These are phyloP conservation scores for Rhorus exstirpatorius DNA, from an alignment of 2,888 invertebrate species.

Conservation along the genomic window DNA sequence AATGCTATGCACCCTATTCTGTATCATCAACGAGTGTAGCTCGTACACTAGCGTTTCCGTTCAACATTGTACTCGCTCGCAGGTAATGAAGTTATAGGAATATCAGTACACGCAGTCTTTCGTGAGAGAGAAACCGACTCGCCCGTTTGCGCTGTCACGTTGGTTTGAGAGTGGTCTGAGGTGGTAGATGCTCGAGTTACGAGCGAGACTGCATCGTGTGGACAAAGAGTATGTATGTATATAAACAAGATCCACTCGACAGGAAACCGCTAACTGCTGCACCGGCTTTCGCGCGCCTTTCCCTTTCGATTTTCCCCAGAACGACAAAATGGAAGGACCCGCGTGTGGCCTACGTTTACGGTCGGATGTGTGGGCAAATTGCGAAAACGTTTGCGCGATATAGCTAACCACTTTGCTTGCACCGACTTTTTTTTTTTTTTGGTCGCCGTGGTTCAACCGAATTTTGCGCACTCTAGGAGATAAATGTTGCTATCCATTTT, in stretches of 20 bases:
- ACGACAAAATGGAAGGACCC: constrained; percentile 8
- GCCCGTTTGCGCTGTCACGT: neutral
- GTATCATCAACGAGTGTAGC: constrained; percentile 48
- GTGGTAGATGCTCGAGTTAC: constrained; percentile 47
- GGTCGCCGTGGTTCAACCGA: neutral
- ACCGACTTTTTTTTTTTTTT: neutral
- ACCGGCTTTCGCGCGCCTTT: constrained; percentile 34
- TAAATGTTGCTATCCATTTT: too few species aligned
- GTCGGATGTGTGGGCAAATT: constrained; percentile 7
- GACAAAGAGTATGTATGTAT: constrained; percentile 45
- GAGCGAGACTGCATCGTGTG: constrained; percentile 39
- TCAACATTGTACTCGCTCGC: constrained; percentile 53
- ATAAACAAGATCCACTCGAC: constrained; percentile 32
- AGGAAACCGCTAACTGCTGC: constrained; percentile 52
- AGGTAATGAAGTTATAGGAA: constrained; percentile 69
- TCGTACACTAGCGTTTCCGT: constrained; percentile 58
- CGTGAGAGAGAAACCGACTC: constrained; percentile 8
- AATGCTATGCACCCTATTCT: constrained; percentile 14
- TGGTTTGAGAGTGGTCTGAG: neutral
- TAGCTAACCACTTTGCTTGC: neutral
- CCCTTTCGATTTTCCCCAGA: constrained; percentile 60
- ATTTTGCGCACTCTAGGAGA: too few species aligned
- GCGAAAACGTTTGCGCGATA: neutral
- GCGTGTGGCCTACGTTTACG: constrained; percentile 3
- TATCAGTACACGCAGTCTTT: constrained; percentile 16